Base-by-base conservation (phyloP, 2,113 vertebrate genomes). In the Oncorhynchus tshawytscha region DNA sequence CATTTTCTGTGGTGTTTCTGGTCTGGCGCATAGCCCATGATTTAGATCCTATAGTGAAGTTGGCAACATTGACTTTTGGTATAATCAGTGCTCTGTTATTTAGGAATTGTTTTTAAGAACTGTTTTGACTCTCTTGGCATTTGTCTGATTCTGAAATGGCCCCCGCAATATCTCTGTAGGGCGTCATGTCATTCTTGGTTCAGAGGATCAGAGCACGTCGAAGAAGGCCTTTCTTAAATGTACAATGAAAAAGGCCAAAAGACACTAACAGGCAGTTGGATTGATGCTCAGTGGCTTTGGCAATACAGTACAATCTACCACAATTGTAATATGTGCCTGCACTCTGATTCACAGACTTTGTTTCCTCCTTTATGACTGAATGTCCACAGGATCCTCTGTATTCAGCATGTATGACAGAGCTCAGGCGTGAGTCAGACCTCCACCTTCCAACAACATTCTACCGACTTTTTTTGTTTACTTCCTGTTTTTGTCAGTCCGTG, bases 221-320 rank as follows among this genome's bases (percentile, higher is more conserved):
- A 45, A 45, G 39, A 72, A 18, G 68, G 80, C 64, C 68, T 79
- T 86, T 79, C 85, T 81, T 75, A 80, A 87, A 86, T 85, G 77
- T 76, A 83, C 81, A 82, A 85, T 87, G 81, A 87, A 85, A 88
- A 88, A 80, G 79, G 82, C 83, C 9, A n/a, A 83, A 87, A 78
- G 84, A 90, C 84, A 82, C 87, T 89, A 89, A 90, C 86, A 89
- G 89, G 86, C 82, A 75, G 75, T 84, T 69, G 87, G 85, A 90
- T 92, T 81, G 82, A 88, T 88, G 87, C 83, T 87, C 82, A 73
- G 80, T 79, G 83, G 82, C 83, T 88, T 83, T 83, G 84, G 85
- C 81, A 51, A 22, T n/a, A 29, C 18, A 51, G 60, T 65, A 71
- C 51, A 74, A 78, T 85, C 80, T 60, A 67, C 82, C 76, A 31